Evolutionary conservation across 1,140 invertebrate species (phyloP), one percentile per base, ranked within the genome.

Genomic region (Megalopta genalis): DNA sequence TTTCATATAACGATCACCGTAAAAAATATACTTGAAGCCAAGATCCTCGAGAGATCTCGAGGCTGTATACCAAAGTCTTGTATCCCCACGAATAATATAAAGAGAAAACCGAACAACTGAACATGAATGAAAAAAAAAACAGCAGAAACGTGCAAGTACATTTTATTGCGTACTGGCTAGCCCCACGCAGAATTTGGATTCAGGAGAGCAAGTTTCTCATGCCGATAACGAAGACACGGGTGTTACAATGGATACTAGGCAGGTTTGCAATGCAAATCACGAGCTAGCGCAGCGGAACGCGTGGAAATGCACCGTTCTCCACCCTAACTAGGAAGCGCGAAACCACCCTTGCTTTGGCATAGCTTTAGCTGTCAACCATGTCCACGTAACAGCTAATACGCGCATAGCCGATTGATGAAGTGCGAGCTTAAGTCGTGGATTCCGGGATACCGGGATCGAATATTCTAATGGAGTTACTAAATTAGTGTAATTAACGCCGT

Each of bases 201-300:
- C n/a, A 16, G 52, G 32, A 46, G 67, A 14, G n/a, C 14, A 39
- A 52, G 42, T 49, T 64, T n/a, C n/a, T 12, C 23, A n/a, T 14
- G 62, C 8, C 66, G 57, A 52, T 69, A 77, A 70, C 68, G 46
- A 71, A 77, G 76, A 71, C 23, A 27, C 16, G 18, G 2, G 25
- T 10, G 39, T 57, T 57, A 37, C 27, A n/a, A 46, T 6, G 25
- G 57, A 62, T 62, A 54, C 67, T 37, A 57, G 37, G 49, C 76
- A 87, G 87, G 88, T 91, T 91, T 89, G 86, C 90, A 92, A 89
- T 92, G 90, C 90, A 90, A 91, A 92, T 91, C 82, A 67, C 65
- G 52, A 59, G 23, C 76, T 54, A 16, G 67, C 72, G 80, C 85
- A 75, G 75, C 78, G 81, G 59, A 77, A 82, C 72, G 82, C 73